These are phyloP conservation scores for Heliconius nattereri DNA, from an alignment of 1,140 invertebrate genomes.

Conservation along the genomic window DNA sequence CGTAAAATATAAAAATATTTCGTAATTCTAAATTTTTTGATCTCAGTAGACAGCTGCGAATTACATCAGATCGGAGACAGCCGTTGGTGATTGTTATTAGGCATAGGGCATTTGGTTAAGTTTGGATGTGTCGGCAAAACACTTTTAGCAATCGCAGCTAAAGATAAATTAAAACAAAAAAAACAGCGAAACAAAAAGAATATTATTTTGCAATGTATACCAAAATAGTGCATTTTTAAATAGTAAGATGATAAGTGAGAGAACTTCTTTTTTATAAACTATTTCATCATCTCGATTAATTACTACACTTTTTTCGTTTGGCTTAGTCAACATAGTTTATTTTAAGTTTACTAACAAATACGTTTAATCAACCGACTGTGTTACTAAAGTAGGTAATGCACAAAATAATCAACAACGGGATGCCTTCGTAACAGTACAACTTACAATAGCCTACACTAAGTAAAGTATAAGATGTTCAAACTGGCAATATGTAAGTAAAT, in stretches of 20 bases:
- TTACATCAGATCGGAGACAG: constrained; percentile 67
- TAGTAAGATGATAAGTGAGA: constrained; percentile 75
- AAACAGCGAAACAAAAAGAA: constrained; percentile 68
- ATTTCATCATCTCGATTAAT: constrained; percentile 49
- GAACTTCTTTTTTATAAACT: constrained; percentile 54
- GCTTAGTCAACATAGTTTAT: constrained; percentile 69
- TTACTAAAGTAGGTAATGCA: constrained; percentile 76
- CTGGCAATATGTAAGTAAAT: constrained; percentile 47
- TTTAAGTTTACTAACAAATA: constrained; percentile 67
- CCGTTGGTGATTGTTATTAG: constrained; percentile 73
- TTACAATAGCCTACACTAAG: constrained; percentile 74
- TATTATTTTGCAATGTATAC: constrained; percentile 78
- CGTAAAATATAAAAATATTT: constrained; percentile 51
- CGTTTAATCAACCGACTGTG: constrained; percentile 72
- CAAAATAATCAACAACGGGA: constrained; percentile 72
- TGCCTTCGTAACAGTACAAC: constrained; percentile 79
- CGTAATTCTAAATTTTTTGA: constrained; percentile 72
- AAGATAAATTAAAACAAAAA: constrained; percentile 40
- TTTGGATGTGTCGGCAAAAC: constrained; percentile 77
- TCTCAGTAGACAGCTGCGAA: constrained; percentile 77
- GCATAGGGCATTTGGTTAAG: constrained; percentile 70
- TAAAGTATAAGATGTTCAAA: constrained; percentile 66
- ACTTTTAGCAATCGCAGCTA: constrained; percentile 53
- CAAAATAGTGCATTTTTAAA: constrained; percentile 80
- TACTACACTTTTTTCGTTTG: constrained; percentile 49